Evolutionary conservation across 2,113 vertebrate genomes (phyloP), one percentile per base, ranked within the genome.

Genomic region (Lonchura striata): DNA sequence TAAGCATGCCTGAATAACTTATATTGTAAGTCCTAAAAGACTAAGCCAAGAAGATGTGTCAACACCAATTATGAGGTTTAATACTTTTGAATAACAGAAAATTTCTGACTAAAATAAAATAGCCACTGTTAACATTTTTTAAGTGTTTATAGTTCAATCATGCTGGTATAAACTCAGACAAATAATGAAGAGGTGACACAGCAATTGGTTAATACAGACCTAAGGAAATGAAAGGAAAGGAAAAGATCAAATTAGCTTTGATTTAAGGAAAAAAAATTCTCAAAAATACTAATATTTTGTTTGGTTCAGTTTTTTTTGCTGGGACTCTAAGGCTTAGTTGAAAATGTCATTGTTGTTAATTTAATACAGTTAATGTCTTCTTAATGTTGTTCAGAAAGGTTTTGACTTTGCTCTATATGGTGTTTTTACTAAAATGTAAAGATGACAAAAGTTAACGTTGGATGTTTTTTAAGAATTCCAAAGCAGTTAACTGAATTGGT

Each of bases 51-150:
- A 49, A 74, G 39, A 61, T 53, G 7, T 41, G 37, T 53, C 52
- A 60, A 41, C 41, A 60, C 31, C 13, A 60, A 2, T 53, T 23
- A 2, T 17, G 30, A 89, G 12, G 74, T 85, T 57, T 76, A 72
- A 47, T 57, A 69, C 9, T 35, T 35, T 47, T 49, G 33, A 30
- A 79, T 49, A 82, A 72, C 7, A 72, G 31, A 25, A 82, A 85
- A 79, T 56, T 56, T 82, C 22, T 70, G 27, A 37, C 19, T 54
- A 10, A 61, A 65, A 30, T 14, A 11, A 53, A 80, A 57, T 80
- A 23, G 2, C 0, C 1, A 0, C 19, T 71, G 8, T 39, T 65
- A 64, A 41, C 5, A 33, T 72, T 85, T 86, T 91, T 44, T 0
- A 3, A 69, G 15, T 39, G 39, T 81, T 81, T 66, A 12, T 35